Conservation (phyloP, 23 tunicate genomes). For the Phallusia fumigata region DNA sequence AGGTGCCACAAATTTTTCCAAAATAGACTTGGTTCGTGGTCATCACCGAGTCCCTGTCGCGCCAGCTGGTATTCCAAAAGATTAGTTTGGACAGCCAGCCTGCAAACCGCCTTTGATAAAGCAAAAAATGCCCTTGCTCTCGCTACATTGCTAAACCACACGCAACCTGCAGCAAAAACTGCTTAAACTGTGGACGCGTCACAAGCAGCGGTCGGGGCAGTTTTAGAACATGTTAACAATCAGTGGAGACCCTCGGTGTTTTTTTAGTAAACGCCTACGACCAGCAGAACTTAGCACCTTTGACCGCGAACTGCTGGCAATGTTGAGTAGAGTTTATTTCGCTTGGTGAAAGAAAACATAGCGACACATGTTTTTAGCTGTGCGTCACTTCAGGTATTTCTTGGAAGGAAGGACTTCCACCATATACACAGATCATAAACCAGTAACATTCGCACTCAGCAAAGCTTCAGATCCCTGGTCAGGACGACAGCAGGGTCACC, state of each 20-base stretch:
- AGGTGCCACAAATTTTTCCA: too few relatives aligned
- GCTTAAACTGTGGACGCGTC: too few relatives aligned
- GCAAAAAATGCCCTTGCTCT: background rate
- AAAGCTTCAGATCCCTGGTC: conserved; percentile 13
- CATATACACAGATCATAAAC: background rate
- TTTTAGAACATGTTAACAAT: background rate
- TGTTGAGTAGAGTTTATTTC: too few relatives aligned
- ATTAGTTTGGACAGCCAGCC: background rate
- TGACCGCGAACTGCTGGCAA: too few relatives aligned
- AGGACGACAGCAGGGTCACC: conserved; percentile 5
- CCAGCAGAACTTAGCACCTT: too few relatives aligned
- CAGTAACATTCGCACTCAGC: background rate
- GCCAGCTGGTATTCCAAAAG: too few relatives aligned
- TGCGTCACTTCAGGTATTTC: background rate
- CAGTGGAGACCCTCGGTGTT: background rate
- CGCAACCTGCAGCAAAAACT: too few relatives aligned
- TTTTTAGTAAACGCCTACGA: background rate
- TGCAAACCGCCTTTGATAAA: background rate
- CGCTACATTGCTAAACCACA: background rate
- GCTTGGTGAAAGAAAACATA: too few relatives aligned
- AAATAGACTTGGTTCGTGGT: too few relatives aligned
- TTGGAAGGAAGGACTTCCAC: background rate
- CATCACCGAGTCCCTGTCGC: too few relatives aligned
- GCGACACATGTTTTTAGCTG: background rate
- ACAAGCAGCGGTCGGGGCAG: background rate